These are phyloP conservation scores for Eustalomyia histrio DNA, from an alignment of 2,888 invertebrate species.

Conservation along the genomic window DNA sequence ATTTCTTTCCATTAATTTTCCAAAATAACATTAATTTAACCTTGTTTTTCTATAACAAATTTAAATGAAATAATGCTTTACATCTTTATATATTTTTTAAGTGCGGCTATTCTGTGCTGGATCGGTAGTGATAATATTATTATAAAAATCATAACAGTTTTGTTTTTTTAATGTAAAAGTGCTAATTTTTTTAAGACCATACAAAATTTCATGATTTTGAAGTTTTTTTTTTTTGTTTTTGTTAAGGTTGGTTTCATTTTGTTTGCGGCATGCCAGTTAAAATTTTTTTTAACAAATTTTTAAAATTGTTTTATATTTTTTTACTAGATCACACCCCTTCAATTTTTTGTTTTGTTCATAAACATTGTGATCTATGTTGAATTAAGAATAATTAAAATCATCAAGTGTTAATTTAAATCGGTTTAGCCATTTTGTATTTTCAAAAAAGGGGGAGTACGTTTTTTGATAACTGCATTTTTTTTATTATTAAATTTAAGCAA, in stretches of 20 bases:
- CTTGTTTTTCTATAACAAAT: slow-evolving; percentile 47
- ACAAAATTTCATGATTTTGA: slow-evolving; percentile 15
- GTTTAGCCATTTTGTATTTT: slow-evolving; percentile 2
- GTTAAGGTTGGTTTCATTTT: slow-evolving; percentile 30
- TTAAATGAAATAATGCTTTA: slow-evolving; percentile 33
- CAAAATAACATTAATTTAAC: slow-evolving; percentile 24
- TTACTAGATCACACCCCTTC: slow-evolving; percentile 51
- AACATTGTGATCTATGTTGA: slow-evolving; percentile 45
- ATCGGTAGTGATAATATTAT: slow-evolving; percentile 30
- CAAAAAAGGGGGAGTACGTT: not conserved
- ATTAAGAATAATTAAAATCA: slow-evolving; percentile 25
- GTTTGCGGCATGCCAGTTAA: slow-evolving; percentile 5
- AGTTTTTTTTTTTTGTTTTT: slow-evolving; percentile 10
- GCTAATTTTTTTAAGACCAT: slow-evolving; percentile 38
- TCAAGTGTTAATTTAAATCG: not conserved
- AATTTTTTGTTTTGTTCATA: slow-evolving; percentile 25
- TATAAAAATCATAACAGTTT: slow-evolving; percentile 39
- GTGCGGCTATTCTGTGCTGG: not conserved
- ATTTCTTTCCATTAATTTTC: slow-evolving; percentile 27
- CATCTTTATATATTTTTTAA: slow-evolving; percentile 27
- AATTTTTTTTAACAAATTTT: not conserved
- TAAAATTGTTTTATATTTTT: not conserved
- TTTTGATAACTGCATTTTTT: not conserved
- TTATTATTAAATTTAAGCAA: not conserved
- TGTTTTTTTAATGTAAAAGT: slow-evolving; percentile 30